Percentiles rank a stretch among this genome's conserved stretches.
Conservation (phyloP, 2,888 invertebrate genomes). For the Penaeus monodon region DNA sequence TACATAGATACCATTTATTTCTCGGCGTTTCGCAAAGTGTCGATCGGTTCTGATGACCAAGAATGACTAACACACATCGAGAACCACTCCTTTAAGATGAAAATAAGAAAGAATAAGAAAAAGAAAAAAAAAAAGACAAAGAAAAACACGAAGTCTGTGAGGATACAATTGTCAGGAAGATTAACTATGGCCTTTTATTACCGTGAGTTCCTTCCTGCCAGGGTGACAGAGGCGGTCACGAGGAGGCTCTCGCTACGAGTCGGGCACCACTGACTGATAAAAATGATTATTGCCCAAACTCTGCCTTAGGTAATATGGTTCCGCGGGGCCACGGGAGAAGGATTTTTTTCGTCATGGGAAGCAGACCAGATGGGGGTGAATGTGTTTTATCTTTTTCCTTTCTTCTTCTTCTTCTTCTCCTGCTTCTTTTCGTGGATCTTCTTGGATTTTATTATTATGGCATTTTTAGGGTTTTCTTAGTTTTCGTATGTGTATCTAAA, state of each 20-base stretch:
- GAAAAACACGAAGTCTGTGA: background rate
- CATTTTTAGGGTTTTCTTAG: background rate
- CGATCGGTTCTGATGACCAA: no score
- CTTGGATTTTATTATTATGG: background rate
- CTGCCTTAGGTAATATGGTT: constrained; percentile 30
- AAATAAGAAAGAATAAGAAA: background rate
- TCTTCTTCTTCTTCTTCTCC: background rate
- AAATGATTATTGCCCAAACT: constrained; percentile 36
- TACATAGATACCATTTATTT: no score
- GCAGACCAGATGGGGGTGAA: no score
- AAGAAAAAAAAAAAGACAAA: background rate
- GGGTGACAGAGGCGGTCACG: background rate
- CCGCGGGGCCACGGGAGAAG: background rate
- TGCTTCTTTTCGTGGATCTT: background rate
- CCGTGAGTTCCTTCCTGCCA: background rate
- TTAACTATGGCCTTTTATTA: background rate
- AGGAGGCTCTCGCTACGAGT: background rate
- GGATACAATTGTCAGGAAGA: no score
- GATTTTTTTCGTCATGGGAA: constrained; percentile 5
- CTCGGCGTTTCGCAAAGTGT: no score
- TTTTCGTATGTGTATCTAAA: background rate
- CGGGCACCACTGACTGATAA: constrained; percentile 28
- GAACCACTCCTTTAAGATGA: background rate
- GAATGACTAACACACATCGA: background rate
- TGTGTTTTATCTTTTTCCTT: background rate